These are phyloP conservation scores for Lycodopsis pacificus DNA, from an alignment of 2,797 vertebrate genomes.

Conservation along the genomic window DNA sequence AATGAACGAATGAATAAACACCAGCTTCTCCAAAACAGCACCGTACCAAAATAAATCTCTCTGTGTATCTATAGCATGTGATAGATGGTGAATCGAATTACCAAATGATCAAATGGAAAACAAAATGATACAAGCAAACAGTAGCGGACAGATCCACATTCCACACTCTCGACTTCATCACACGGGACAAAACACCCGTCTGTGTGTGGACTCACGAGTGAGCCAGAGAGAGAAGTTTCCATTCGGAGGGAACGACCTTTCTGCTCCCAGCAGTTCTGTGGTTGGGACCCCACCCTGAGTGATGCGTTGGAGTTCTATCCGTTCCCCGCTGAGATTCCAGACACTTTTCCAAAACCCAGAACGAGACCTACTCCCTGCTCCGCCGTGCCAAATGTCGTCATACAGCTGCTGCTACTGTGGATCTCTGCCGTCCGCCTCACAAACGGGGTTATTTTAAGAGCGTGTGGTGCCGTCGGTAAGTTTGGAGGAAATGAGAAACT, in stretches of 20 bases:
- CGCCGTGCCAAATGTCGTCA: slow-evolving; percentile 55
- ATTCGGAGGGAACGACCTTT: slow-evolving; percentile 54
- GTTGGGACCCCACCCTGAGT: slow-evolving; percentile 66
- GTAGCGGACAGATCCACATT: not conserved
- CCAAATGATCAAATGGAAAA: not conserved
- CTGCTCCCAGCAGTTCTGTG: slow-evolving; percentile 50
- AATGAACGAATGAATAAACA: not conserved
- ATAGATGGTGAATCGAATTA: not conserved
- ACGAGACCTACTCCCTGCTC: slow-evolving; percentile 68
- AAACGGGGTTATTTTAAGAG: slow-evolving; percentile 49
- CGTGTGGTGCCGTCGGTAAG: slow-evolving; percentile 15
- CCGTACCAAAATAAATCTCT: not conserved
- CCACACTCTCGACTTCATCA: slow-evolving; percentile 12
- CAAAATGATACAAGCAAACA: slow-evolving; percentile 7
- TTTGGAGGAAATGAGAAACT: slow-evolving; percentile 49
- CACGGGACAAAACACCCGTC: slow-evolving; percentile 25
- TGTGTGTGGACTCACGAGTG: slow-evolving; percentile 23
- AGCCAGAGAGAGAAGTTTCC: slow-evolving; percentile 51
- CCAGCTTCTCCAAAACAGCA: not conserved
- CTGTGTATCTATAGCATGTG: not conserved
- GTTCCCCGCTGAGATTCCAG: slow-evolving; percentile 63
- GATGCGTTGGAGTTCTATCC: slow-evolving; percentile 67
- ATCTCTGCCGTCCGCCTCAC: slow-evolving; percentile 32
- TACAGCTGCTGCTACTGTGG: slow-evolving; percentile 62
- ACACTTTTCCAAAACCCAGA: slow-evolving; percentile 68